A percentile compares a stretch with the other conserved stretches of the same genome.
Evolutionary conservation across 2,797 vertebrate genomes (phyloP).

Genomic region (Syngnathus rostellatus): DNA sequence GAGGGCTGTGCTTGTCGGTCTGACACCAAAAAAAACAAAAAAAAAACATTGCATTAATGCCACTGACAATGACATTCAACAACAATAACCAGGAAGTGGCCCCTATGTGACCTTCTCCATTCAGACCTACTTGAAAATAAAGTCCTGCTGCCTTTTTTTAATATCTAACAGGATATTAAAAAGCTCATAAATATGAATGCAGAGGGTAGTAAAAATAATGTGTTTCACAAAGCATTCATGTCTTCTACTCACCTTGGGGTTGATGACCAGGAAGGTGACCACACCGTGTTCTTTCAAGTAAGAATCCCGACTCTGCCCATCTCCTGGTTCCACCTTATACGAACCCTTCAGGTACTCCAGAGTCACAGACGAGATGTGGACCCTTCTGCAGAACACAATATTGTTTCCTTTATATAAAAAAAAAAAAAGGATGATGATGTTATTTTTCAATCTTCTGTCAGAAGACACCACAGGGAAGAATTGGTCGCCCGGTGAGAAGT

Average conservation of each 20-base stretch:
- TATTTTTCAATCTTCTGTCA: constrained; percentile 2
- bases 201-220: background rate
- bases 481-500: constrained; percentile 40
- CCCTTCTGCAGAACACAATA: constrained; percentile 72
- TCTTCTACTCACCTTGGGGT: constrained; percentile 82
- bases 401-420: constrained; percentile 1
- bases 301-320: constrained; percentile 83
- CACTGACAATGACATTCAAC: constrained; percentile 32
- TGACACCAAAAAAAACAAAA: constrained; percentile 31
- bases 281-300: constrained; percentile 92
- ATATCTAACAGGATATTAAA: constrained; percentile 13
- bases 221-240: background rate
- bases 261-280: constrained; percentile 92
- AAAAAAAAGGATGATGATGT: constrained; percentile 6
- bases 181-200: constrained; percentile 2
- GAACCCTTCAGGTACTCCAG: constrained; percentile 89
- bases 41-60: constrained; percentile 13
- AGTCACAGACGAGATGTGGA: constrained; percentile 95
- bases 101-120: constrained; percentile 23
- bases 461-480: constrained; percentile 23
- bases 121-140: constrained; percentile 33
- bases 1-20: constrained; percentile 86
- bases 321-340: constrained; percentile 92
- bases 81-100: constrained; percentile 27
- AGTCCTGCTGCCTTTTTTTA: constrained; percentile 12